Percentiles rank a stretch among this genome's conserved stretches.
Conservation (phyloP, 2,888 invertebrate genomes). For the Callinectes sapidus region DNA sequence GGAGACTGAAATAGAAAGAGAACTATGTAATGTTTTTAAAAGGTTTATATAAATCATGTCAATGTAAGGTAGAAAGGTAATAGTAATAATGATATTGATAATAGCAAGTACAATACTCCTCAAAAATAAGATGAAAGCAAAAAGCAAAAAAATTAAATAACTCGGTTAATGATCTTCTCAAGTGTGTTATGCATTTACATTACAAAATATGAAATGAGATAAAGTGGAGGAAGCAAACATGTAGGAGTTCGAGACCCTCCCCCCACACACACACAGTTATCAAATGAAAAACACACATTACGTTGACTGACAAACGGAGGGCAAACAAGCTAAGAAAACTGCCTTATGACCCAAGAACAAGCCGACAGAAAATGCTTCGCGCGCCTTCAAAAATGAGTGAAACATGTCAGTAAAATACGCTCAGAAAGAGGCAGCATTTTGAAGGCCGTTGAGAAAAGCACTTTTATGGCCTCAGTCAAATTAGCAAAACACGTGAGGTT, state of each 20-base stretch:
- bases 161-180: not conserved
- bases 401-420: not conserved
- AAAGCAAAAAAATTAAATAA: too few species aligned
- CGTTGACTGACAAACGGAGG: not conserved
- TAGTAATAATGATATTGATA: not conserved
- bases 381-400: not conserved
- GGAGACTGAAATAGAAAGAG: not conserved
- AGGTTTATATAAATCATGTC: not conserved
- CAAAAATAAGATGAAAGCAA: too few species aligned
- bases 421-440: not conserved
- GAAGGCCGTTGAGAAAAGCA: not conserved
- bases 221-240: not conserved
- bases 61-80: not conserved
- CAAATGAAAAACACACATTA: not conserved
- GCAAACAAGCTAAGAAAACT: not conserved
- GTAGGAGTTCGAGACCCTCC: not conserved
- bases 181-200: not conserved
- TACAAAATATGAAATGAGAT: not conserved
- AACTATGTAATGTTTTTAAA: not conserved
- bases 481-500: not conserved
- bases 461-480: not conserved
- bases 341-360: not conserved
- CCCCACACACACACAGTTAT: not conserved
- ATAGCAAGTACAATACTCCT: too few species aligned
- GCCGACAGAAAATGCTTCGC: not conserved